Base-by-base conservation (phyloP, 2,113 vertebrate species). In the Macrotus californicus region DNA sequence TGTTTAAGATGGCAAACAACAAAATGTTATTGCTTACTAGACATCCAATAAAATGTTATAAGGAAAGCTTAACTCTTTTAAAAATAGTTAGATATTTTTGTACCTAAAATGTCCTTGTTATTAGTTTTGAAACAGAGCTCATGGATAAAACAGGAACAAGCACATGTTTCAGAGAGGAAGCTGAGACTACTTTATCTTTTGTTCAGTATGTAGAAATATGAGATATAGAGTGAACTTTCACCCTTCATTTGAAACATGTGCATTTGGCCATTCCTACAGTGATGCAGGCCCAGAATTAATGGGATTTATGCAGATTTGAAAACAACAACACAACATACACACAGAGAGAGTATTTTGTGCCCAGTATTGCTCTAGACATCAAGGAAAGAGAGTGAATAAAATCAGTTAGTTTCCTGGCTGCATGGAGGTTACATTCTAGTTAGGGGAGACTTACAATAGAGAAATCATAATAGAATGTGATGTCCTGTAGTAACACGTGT, bases 21-120 rank as follows among this genome's bases (percentile, higher is more conserved):
- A 84, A 95, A 97, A 97, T 96, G 95, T 89, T 97, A 96, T 92
- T 91, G 89, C 89, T 97, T 96, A 96, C 95, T 98, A 96, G 94
- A 90, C 59, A 96, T 61, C 86, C 89, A 89, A 96, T 82, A 87
- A 97, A 97, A 98, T 96, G 94, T 93, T 96, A 96, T 4, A 46
- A 3, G 34, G 36, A 97, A 98, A 98, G 96, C 96, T 96, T 94
- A 96, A 95, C 83, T 92, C 76, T 95, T 86, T 96, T 90, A 93
- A 94, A 94, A 96, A 81, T 48, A 93, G 56, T 48, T 96, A 91
- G 72, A 29, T 91, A 87, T 94, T 77, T 70, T 94, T 96, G 12
- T 80, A 69, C 79, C 93, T 94, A 96, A 97, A 97, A 98, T 97
- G 95, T 81, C 96, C 85, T 96, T 59, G 80, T 92, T 95, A 91